A percentile compares a stretch with the other conserved stretches of the same genome.
phyloP scores from a whole-genome alignment of 2,888 invertebrate genomes.

The Ypsolopha sequella region DNA sequence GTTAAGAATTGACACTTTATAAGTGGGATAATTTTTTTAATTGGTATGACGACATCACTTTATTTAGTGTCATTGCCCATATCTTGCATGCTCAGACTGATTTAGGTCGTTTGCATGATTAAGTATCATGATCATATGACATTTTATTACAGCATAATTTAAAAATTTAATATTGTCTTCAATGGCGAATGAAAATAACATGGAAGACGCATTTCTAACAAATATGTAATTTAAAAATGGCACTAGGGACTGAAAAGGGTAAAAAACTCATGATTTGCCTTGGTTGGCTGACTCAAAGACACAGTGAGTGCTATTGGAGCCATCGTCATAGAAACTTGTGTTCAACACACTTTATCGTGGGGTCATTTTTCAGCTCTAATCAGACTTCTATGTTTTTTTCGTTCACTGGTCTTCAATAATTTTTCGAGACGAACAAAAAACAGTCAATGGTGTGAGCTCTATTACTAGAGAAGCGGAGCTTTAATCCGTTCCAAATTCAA shows the following conservation, averaged over 20 bases:
- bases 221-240: no score
- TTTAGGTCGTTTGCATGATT: slow-evolving; percentile 33
- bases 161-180: neutral
- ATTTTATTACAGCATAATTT: neutral
- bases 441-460: neutral
- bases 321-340: no score
- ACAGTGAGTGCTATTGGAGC: no score
- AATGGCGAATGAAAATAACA: no score
- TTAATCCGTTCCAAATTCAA: slow-evolving; percentile 61
- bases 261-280: no score
- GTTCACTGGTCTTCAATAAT: neutral
- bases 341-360: no score
- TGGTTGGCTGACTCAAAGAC: no score
- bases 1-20: slow-evolving; percentile 71
- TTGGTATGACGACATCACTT: slow-evolving; percentile 67
- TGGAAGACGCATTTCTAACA: no score
- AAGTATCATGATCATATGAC: neutral
- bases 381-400: no score
- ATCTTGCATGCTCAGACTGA: slow-evolving; percentile 41
- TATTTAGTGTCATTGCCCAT: slow-evolving; percentile 50
- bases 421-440: no score
- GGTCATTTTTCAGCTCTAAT: no score
- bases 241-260: no score
- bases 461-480: neutral
- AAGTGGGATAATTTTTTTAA: slow-evolving; percentile 68